A percentile compares a stretch with the other conserved stretches of the same genome.
These are phyloP conservation scores for Leucoraja erinaceus DNA, from an alignment of 2,113 vertebrate genomes.

Conservation along the genomic window DNA sequence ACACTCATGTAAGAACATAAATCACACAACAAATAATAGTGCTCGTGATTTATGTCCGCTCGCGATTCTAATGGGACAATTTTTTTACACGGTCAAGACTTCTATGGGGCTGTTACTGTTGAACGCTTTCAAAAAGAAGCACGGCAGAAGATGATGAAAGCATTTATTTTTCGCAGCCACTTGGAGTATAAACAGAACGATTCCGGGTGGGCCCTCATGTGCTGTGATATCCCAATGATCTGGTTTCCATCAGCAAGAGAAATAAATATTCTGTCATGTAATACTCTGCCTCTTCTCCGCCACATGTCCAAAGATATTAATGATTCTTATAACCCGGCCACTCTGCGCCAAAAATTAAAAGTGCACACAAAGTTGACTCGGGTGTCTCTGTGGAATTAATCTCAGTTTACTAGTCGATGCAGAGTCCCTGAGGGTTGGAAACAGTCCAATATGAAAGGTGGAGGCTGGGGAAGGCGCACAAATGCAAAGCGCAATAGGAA, in stretches of 20 bases:
- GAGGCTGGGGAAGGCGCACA: background rate
- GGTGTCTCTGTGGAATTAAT: background rate
- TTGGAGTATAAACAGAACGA: slow-evolving; percentile 26
- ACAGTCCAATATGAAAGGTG: background rate
- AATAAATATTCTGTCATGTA: slow-evolving; percentile 35
- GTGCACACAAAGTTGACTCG: background rate
- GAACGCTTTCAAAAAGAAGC: background rate
- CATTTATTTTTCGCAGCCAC: slow-evolving; percentile 24
- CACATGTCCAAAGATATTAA: slow-evolving; percentile 34
- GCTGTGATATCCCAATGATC: slow-evolving; percentile 29
- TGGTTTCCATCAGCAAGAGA: slow-evolving; percentile 25
- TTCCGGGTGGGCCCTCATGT: slow-evolving; percentile 18
- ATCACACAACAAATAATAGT: slow-evolving; percentile 31
- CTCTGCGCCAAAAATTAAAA: slow-evolving; percentile 18
- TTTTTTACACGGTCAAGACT: slow-evolving; percentile 21
- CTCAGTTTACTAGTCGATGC: background rate
- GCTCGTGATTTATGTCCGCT: slow-evolving; percentile 23
- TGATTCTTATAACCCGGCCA: background rate
- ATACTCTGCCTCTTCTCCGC: background rate
- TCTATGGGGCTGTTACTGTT: background rate
- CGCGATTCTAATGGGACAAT: slow-evolving; percentile 25
- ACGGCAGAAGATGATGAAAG: slow-evolving; percentile 8
- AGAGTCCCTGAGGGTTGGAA: background rate
- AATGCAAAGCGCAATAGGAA: background rate
- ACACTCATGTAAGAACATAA: slow-evolving; percentile 25